Base-by-base conservation (phyloP, 2,113 vertebrate species). In the Dicentrarchus labrax region DNA sequence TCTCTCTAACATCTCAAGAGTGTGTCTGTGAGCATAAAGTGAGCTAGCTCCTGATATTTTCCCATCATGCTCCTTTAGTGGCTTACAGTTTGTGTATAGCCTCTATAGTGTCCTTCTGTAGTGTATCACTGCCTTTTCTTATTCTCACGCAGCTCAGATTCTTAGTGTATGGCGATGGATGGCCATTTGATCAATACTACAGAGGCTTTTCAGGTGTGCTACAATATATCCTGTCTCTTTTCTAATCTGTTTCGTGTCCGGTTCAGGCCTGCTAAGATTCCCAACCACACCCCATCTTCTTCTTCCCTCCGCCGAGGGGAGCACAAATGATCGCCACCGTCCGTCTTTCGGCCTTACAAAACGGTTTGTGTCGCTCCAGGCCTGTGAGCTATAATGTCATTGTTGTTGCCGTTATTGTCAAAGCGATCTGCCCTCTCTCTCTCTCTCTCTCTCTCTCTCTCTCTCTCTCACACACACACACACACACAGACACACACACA, bases 201-300 rank as follows among this genome's bases (percentile, higher is more conserved):
- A 38, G 21, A 54, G 19, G 48, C 15, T 22, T 83, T 80, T 45
- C n/a, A 80, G 21, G 77, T 5, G 67, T 71, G 61, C 21, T n/a
- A 24, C 13, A 54, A 39, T 48, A 38, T 0, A 75, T 30, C 50
- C 4, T 21, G 43, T 60, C 6, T 4, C n/a, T 53, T 70, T 74
- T 50, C n/a, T 62, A 17, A n/a, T 67, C 30, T 62, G 21, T 54
- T 51, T n/a, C 30, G 41, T 56, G 78, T 80, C 80, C 66, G 60
- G 50, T 60, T 65, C 17, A 47, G 89, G 91, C 87, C 90, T 90
- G 85, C 80, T 87, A 76, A 86, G 77, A 89, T 73, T 86, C 56
- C 80, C 86, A 94, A 93, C 94, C 94, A 94, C 94, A 93, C 94
- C 94, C 94, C 91, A 89, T 84, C 82, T 45, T 57, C 75, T 70